Evolutionary conservation across 2,113 vertebrate genomes (phyloP), one percentile per base, ranked within the genome.

Genomic region (Tor tambroides): DNA sequence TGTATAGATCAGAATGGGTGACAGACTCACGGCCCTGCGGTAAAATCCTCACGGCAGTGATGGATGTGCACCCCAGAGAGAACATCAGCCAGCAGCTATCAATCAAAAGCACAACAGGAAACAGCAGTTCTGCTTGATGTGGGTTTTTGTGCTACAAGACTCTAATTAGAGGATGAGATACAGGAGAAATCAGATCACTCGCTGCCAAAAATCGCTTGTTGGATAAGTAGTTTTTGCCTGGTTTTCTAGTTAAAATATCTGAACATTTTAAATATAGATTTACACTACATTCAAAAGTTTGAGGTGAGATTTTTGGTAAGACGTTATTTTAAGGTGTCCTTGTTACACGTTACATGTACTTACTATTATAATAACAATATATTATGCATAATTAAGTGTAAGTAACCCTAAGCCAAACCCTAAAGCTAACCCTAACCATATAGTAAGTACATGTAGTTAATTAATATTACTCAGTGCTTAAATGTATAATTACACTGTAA

Each of bases 91-190:
- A 82, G 78, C 11, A 19, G 59, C 59, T 21, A 83, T 83, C 63
- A 83, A 83, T 84, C 82, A 84, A 72, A 74, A 56, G 26, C 67
- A 72, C 82, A 84, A 71, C 82, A 41, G 67, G 67, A 72, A 84
- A 84, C 65, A 84, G 19, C 30, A 84, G 28, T 35, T 35, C 21
- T 54, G 82, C 67, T 46, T 61, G 54, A 80, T 21, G 0, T 61
- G 28, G 49, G 28, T 59, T 80, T 59, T 80, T 80, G 78, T 61
- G 49, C 28, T 5, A 32, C 78, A 77, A 51, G 75, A 77, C 41
- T 51, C 75, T 19, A 77, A 77, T 77, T 77, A 77, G 26, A 51
- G 41, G 26, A 77, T 51, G 43, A 46, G 75, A 17, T 51, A 49
- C 15, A 49, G 23, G 15, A 19, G 5, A 49, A 28, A 49, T 30